Base-by-base conservation (phyloP, 30 jellyfish, hydroid and myxozoan species). In the Nemopilema nomurai region DNA sequence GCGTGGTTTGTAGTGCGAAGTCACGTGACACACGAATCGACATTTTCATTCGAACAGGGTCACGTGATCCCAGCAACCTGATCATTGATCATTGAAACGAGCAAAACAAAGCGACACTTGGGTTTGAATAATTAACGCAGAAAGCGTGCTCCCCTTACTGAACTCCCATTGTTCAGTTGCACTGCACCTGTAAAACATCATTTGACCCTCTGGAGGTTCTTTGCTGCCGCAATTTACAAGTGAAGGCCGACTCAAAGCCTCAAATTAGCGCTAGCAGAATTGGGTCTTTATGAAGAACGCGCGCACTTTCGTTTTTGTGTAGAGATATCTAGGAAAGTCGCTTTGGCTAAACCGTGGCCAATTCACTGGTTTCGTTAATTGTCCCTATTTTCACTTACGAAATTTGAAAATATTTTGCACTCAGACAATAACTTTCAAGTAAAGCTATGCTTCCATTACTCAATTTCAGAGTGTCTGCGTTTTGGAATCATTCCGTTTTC, bases 101-200 rank as follows among this genome's bases (percentile, higher is more conserved):
- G 41, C 67, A 52, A 18, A 52, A 82, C 81, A 70, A 82, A 49
- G 84, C 53, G 67, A 23, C 71, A 71, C 85, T 52, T 52, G 31
- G 73, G 49, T 24, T 49, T 71, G 66, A 83, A 83, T 83, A 70
- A 83, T 83, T 71, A 52, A 83, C 76, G 91, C 72, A 49, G 41
- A 74, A 71, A 83, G 91, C 91, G 62, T 83, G 91, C 86, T 72
- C 73, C 0, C 70, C n/a, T 16, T 73, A 29, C 33, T 21, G 22
- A 29, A 17, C 28, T 16, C 1, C 32, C 19, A 23, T 8, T 31
- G 83, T 73, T 51, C 83, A 73, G 51, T 69, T 73, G 83, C 28
- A 24, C 6, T 41, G 13, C 57, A 41, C 57, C 57, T 41, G 64
- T 16, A 30, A 25, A 70, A 29, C 57, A 41, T 41, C 57, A 41